These are phyloP conservation scores for Palythoa caribaeorum DNA, from an alignment of 92 coral and sea anemone species.

Conservation along the genomic window DNA sequence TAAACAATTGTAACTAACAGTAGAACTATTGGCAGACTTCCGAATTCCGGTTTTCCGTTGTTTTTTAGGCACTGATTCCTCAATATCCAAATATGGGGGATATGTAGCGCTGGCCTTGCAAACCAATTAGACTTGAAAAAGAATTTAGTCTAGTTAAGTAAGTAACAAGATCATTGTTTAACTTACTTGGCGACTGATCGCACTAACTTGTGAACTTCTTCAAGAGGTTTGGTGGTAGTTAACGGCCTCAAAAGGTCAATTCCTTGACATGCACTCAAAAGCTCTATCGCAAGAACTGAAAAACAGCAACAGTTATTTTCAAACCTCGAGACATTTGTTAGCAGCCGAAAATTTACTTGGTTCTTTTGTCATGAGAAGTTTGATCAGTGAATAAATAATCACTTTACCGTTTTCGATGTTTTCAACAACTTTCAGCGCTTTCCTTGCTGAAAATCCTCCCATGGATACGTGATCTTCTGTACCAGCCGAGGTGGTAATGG, in stretches of 20 bases:
- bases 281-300: conserved; percentile 88
- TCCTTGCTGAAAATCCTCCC: conserved; percentile 99
- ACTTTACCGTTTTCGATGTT: conserved; percentile 90
- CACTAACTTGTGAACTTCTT: conserved; percentile 83
- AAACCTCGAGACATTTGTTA: background rate
- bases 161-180: background rate
- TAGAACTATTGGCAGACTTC: too few species aligned
- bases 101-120: background rate
- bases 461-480: conserved; percentile 99
- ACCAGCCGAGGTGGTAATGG: conserved; percentile 94
- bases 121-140: background rate
- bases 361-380: too few species aligned
- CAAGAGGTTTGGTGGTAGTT: conserved; percentile 93
- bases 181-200: conserved; percentile 83
- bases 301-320: background rate
- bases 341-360: background rate
- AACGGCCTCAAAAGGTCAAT: conserved; percentile 92
- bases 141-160: background rate
- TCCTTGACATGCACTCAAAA: conserved; percentile 93
- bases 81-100: background rate
- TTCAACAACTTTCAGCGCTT: conserved; percentile 86
- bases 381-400: too few species aligned
- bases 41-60: too few species aligned
- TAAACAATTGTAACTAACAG: too few species aligned
- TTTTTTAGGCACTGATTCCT: too few species aligned